These are phyloP conservation scores for Phyllotreta cruciferae DNA, from an alignment of 2,888 invertebrate genomes.

Conservation along the genomic window DNA sequence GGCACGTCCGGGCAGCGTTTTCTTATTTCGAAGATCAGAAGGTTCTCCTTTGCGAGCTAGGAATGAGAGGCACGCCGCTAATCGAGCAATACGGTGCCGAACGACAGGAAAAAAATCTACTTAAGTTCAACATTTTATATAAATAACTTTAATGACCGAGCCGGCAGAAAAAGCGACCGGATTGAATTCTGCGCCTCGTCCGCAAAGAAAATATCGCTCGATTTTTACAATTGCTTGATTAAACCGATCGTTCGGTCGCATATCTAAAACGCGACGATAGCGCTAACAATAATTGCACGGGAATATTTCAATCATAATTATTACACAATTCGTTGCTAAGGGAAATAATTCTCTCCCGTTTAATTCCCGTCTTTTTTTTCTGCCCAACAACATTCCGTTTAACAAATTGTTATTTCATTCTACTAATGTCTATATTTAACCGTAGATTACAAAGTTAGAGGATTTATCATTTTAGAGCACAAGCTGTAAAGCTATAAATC, in stretches of 20 bases:
- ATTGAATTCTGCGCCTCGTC: conserved; percentile 14
- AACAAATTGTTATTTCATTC: conserved; percentile 34
- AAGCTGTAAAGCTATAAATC: conserved; percentile 44
- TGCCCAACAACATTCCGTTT: conserved; percentile 16
- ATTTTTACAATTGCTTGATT: conserved; percentile 26
- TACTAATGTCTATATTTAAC: conserved; percentile 51
- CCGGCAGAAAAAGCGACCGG: conserved; percentile 9
- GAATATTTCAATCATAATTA: no score
- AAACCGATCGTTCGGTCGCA: background rate
- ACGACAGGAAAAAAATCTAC: conserved; percentile 13
- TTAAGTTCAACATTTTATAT: conserved; percentile 24
- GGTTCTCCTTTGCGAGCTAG: conserved; percentile 7
- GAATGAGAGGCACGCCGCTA: conserved; percentile 22
- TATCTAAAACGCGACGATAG: no score
- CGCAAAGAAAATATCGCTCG: conserved; percentile 13
- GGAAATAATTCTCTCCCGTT: no score
- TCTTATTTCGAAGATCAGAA: conserved; percentile 18
- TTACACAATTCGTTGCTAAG: no score
- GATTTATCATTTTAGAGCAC: conserved; percentile 46
- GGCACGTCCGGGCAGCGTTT: conserved; percentile 4
- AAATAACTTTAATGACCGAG: conserved; percentile 23
- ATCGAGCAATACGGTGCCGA: conserved; percentile 22
- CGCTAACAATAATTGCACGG: no score
- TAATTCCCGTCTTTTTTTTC: no score
- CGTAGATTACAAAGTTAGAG: conserved; percentile 45